Percentiles rank a stretch among this genome's conserved stretches.
These are phyloP conservation scores for Nestor notabilis DNA, from an alignment of 2,113 vertebrate species.

Conservation along the genomic window DNA sequence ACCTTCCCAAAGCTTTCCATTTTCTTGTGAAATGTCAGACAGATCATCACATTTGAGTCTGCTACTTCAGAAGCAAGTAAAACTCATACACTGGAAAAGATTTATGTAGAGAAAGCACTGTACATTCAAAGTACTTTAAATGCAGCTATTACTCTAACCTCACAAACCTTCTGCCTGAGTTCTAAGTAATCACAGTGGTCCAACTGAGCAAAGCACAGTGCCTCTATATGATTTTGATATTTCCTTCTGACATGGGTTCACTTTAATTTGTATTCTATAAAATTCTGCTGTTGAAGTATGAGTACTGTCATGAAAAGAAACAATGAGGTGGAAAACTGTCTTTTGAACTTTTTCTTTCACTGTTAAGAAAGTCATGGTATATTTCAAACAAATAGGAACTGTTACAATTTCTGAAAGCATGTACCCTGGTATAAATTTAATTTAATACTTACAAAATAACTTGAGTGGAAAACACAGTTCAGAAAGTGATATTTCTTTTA, in stretches of 20 bases:
- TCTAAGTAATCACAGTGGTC: slow-evolving; percentile 4
- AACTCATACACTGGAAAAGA: not conserved
- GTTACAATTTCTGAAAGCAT: slow-evolving; percentile 45
- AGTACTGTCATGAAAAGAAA: slow-evolving; percentile 66
- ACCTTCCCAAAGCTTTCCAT: not conserved
- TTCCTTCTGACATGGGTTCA: slow-evolving; percentile 58
- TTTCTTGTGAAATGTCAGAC: not conserved
- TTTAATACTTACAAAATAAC: slow-evolving; percentile 73
- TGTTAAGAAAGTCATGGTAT: slow-evolving; percentile 12
- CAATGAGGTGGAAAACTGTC: slow-evolving; percentile 70
- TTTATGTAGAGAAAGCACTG: not conserved
- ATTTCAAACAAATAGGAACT: slow-evolving; percentile 63
- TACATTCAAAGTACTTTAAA: not conserved
- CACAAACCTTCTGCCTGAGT: not conserved
- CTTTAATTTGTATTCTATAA: slow-evolving; percentile 66
- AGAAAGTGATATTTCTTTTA: not conserved
- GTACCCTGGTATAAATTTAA: slow-evolving; percentile 66
- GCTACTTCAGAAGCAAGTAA: not conserved
- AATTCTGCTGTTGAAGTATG: slow-evolving; percentile 10
- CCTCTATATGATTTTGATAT: slow-evolving; percentile 43
- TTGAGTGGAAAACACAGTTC: slow-evolving; percentile 72
- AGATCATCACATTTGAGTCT: not conserved
- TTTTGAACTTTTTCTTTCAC: slow-evolving; percentile 66
- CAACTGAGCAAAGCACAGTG: not conserved
- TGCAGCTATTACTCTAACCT: slow-evolving; percentile 6